Evolutionary conservation across 2,888 invertebrate species (phyloP), one percentile per base, ranked within the genome.

Genomic region (Lasioglossum oenotherae): DNA sequence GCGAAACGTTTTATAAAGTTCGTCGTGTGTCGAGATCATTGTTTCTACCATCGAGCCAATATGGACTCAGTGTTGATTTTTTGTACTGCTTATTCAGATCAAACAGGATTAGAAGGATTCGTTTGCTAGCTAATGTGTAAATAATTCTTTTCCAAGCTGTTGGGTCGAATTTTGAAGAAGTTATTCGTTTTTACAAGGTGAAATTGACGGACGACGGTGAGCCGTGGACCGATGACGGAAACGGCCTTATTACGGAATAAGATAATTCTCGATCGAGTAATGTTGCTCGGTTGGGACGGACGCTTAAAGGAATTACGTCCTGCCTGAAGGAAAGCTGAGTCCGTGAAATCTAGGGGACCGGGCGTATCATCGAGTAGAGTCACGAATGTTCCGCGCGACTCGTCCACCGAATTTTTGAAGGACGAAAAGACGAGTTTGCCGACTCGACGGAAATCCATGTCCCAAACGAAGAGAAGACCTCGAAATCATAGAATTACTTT

Each of bases 281-380:
- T 73, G 86, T 79, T 78, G 72, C 78, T 46, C 60, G n/a, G 53
- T 6, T 46, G 60, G 41, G 38, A 74, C 31, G 64, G 53, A 46
- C 27, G 80, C 86, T 79, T 84, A 84, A 81, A 86, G 82, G 78
- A 87, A 90, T 90, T 90, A 89, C 88, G 78, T 78, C 79, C 88
- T 46, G 72, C 78, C 80, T 64, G 88, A 89, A 87, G 79, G 85
- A 91, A 87, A 91, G 91, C 91, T 91, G 91, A 91, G 91, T 87
- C 75, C 81, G 87, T 86, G 81, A 85, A 91, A 90, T 88, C 78
- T 87, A 80, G 79, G 78, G 31, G 79, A 80, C 71, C 81, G 57
- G 64, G 82, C 87, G 86, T 89, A 91, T 91, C 90, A 91, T 84
- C 87, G 91, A 91, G 91, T 91, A 91, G 74, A 91, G 91, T 91